phyloP scores from a whole-genome alignment of 2,888 invertebrate species.

The Brachyptera putata region DNA sequence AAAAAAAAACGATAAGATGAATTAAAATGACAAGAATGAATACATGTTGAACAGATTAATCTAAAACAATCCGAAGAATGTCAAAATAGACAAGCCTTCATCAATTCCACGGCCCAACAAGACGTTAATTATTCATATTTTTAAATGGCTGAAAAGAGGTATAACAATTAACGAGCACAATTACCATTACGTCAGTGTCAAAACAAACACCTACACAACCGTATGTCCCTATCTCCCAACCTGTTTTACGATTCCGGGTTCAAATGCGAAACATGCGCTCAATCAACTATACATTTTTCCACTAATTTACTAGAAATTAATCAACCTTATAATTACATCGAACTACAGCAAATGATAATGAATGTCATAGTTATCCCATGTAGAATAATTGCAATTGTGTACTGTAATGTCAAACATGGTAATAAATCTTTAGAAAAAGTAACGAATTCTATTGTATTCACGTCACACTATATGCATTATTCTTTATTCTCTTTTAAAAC shows the following conservation, averaged over 20 bases:
- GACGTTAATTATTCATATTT: conserved; percentile 5
- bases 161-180: conserved; percentile 5
- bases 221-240: neutral
- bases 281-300: conserved; percentile 1
- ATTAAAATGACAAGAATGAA: conserved; percentile 9
- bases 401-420: too few species aligned
- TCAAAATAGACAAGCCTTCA: neutral
- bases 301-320: neutral
- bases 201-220: conserved; percentile 14
- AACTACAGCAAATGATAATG: too few species aligned
- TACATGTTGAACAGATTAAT: neutral
- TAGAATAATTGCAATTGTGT: too few species aligned
- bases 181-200: conserved; percentile 5
- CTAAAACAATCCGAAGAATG: neutral
- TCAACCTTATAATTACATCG: too few species aligned
- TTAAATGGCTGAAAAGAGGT: neutral
- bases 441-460: too few species aligned
- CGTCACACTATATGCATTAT: too few species aligned
- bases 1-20: neutral
- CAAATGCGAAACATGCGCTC: conserved; percentile 1
- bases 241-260: conserved; percentile 13
- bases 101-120: neutral
- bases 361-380: too few species aligned
- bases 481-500: too few species aligned
- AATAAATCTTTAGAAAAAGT: too few species aligned